Evolutionary conservation across 2,113 vertebrate genomes (phyloP).

Genomic region (Onychorhynchus coronatus): DNA sequence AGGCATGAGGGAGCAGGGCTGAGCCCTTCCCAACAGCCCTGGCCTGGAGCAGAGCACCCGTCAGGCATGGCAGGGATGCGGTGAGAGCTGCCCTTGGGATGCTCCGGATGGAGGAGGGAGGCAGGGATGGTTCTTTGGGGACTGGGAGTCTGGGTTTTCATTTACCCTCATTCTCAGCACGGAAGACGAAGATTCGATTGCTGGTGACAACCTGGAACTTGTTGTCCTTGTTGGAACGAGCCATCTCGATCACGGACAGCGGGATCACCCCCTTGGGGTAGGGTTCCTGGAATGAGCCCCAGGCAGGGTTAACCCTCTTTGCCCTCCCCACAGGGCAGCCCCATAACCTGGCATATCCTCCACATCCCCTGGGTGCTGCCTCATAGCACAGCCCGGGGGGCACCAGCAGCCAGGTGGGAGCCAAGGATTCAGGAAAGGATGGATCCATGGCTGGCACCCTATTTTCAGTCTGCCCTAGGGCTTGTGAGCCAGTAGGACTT

Average conservation of each 20-base stretch:
- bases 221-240: slow-evolving; percentile 89
- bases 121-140: neutral
- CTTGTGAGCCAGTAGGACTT: neutral
- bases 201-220: slow-evolving; percentile 95
- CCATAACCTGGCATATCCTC: neutral
- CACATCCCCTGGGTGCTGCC: neutral
- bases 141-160: neutral
- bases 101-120: neutral
- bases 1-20: neutral
- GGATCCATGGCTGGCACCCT: neutral
- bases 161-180: slow-evolving; percentile 90
- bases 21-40: neutral
- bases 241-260: slow-evolving; percentile 88
- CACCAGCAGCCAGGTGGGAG: neutral
- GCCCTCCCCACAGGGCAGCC: neutral
- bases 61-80: neutral
- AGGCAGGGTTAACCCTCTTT: neutral
- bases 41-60: neutral
- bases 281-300: slow-evolving; percentile 78
- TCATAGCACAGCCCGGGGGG: fast-evolving
- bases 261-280: slow-evolving; percentile 96
- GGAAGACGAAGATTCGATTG: slow-evolving; percentile 91
- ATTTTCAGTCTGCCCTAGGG: neutral
- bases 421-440: neutral
- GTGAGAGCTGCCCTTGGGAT: fast-evolving